Base-by-base conservation (phyloP, 92 coral and sea anemone genomes). In the Epizoanthus ramosus region DNA sequence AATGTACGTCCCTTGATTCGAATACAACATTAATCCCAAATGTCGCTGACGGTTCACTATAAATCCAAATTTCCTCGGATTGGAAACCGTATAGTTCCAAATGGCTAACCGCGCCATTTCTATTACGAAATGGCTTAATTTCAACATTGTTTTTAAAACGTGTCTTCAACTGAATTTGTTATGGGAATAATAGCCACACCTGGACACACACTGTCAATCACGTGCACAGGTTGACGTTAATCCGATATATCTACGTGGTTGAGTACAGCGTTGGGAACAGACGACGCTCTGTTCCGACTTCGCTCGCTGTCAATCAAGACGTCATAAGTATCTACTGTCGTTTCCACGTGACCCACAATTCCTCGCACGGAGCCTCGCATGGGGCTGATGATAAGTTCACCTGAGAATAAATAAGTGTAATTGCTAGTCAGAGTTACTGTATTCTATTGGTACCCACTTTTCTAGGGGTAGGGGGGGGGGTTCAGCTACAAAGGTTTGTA, bases 331-430 rank as follows among this genome's bases (percentile, higher is more conserved):
- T 94, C 99, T 45, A 96, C 98, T 33, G 94, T 68, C 0, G 92
- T 92, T 74, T 96, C 99, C 22, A 96, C 98, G 52, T 94, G 93
- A 65, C 99, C 98, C 60, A 92, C 94, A 80, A 96, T 93, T 59
- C 99, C 99, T 85, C 98, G 90, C 22, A 96, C 89, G 15, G 98
- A 93, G 57, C 99, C 98, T 39, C 97, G 86, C 59, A 79, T 67
- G n/a, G 99, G 95, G n/a, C 94, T 89, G 24, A 96, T 87, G 50
- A 96, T 96, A 23, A 92, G 86, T 31, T 82, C 87, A 61, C 99
- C 99, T 96, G 85, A n/a, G 80, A 60, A 58, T 23, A n/a, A 63
- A 85, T 3, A 22, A 57, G 14, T 9, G 50, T 52, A 37, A 28
- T 4, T 14, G 0, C n/a, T 57, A 59, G 45, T 37, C 43, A 25